A percentile compares a stretch with the other conserved stretches of the same genome.
phyloP scores from a whole-genome alignment of 2,113 vertebrate genomes.

The Gila orcuttii region DNA sequence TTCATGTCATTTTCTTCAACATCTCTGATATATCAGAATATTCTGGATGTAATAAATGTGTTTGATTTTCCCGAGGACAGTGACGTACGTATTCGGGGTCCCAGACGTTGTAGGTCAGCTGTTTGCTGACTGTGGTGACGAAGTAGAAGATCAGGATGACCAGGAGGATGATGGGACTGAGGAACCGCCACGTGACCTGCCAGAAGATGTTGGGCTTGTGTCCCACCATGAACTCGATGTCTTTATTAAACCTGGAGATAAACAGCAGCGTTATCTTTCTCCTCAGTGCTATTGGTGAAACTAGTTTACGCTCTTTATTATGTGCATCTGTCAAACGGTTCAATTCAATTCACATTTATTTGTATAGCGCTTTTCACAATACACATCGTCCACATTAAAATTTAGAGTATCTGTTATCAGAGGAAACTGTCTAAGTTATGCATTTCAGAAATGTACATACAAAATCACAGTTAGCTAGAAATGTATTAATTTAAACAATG shows the following conservation, averaged over 20 bases:
- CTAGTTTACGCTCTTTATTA: no score
- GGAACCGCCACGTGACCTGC: conserved; percentile 85
- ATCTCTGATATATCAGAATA: not conserved
- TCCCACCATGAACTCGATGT: conserved; percentile 86
- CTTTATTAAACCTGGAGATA: conserved; percentile 85
- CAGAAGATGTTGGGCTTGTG: conserved; percentile 91
- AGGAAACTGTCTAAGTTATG: no score
- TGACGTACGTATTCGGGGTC: conserved; percentile 83
- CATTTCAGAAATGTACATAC: no score
- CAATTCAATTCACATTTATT: no score
- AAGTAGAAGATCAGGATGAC: conserved; percentile 90
- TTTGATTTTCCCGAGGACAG: no score
- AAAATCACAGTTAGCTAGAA: no score
- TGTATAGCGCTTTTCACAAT: no score
- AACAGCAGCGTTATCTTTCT: not conserved
- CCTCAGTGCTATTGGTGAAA: not conserved
- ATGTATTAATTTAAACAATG: no score
- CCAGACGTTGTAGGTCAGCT: conserved; percentile 83
- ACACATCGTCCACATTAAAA: no score
- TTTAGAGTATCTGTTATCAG: no score
- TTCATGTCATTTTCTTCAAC: not conserved
- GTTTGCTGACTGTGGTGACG: conserved; percentile 78
- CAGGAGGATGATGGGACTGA: conserved; percentile 89
- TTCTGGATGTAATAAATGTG: not conserved
- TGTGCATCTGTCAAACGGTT: no score